These are phyloP conservation scores for Pristionchus arcanus DNA, from an alignment of 2,888 invertebrate genomes.

Conservation along the genomic window DNA sequence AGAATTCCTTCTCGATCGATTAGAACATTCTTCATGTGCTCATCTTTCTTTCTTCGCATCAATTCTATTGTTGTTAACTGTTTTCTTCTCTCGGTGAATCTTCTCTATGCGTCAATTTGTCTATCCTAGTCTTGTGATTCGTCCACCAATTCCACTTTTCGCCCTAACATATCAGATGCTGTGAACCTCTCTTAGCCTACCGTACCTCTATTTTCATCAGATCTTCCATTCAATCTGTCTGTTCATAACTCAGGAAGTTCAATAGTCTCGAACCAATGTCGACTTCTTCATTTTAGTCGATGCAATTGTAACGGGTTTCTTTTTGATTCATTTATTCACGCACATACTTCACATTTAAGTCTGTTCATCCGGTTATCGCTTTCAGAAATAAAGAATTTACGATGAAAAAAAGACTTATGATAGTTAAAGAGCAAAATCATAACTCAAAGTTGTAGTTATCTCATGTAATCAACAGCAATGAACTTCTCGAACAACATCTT, in stretches of 20 bases:
- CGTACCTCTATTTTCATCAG: conserved; percentile 4
- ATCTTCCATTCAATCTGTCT: conserved; percentile 10
- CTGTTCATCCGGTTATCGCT: conserved; percentile 2
- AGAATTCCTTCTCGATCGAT: conserved; percentile 75
- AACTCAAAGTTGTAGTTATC: too few species aligned
- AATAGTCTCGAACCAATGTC: not conserved
- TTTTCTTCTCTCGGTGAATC: conserved; percentile 7
- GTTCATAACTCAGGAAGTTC: conserved; percentile 39
- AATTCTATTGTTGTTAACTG: not conserved
- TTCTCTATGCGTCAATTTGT: not conserved
- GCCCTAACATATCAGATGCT: conserved; percentile 17
- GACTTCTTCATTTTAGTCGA: not conserved
- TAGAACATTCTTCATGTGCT: conserved; percentile 60
- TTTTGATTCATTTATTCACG: conserved; percentile 1
- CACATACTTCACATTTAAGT: not conserved
- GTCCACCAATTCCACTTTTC: conserved; percentile 6
- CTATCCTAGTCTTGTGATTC: conserved; percentile 41
- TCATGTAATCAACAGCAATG: not conserved
- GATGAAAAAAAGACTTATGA: not conserved
- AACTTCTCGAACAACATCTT: conserved; percentile 38
- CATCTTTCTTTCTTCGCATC: not conserved
- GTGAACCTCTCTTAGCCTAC: conserved; percentile 36
- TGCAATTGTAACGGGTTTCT: not conserved
- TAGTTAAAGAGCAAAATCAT: too few species aligned
- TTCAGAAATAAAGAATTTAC: not conserved